phyloP scores from a whole-genome alignment of 2,797 vertebrate species.

The Crocidura indochinensis region DNA sequence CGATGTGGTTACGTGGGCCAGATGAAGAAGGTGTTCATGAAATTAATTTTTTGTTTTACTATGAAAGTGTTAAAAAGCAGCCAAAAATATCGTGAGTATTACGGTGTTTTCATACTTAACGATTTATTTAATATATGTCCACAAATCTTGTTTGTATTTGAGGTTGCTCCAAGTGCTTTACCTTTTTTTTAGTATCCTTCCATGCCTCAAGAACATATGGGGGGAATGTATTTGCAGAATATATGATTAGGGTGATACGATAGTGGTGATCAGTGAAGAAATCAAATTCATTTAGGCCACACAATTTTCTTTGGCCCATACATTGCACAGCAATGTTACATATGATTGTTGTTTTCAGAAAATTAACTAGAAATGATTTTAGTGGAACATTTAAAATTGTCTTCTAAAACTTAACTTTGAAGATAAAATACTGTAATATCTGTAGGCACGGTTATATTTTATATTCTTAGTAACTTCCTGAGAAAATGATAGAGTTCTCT shows the following conservation, averaged over 20 bases:
- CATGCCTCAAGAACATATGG: neutral
- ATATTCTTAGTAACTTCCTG: conserved; percentile 29
- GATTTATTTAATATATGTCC: neutral
- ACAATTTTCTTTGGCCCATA: neutral
- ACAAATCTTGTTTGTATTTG: conserved; percentile 58
- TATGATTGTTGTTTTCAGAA: conserved; percentile 52
- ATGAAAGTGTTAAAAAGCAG: conserved; percentile 94
- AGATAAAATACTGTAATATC: conserved; percentile 28
- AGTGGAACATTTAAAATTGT: conserved; percentile 26
- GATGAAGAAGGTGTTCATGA: conserved; percentile 98
- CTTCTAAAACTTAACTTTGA: conserved; percentile 25
- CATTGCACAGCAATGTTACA: conserved; percentile 5
- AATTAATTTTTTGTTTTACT: conserved; percentile 99
- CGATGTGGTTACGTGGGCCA: conserved; percentile 97
- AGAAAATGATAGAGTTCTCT: conserved; percentile 20
- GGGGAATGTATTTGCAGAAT: conserved; percentile 21
- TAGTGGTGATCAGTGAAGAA: conserved; percentile 1
- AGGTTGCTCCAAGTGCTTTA: conserved; percentile 38
- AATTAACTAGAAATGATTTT: conserved; percentile 50
- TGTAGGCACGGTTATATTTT: conserved; percentile 34
- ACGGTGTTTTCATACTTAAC: conserved; percentile 32
- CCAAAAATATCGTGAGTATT: conserved; percentile 94
- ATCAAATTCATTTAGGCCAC: neutral
- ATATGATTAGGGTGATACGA: neutral
- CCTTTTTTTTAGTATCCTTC: neutral